A percentile compares a stretch with the other conserved stretches of the same genome.
These are phyloP conservation scores for Nasonia oneida DNA, from an alignment of 2,888 invertebrate species.

Conservation along the genomic window DNA sequence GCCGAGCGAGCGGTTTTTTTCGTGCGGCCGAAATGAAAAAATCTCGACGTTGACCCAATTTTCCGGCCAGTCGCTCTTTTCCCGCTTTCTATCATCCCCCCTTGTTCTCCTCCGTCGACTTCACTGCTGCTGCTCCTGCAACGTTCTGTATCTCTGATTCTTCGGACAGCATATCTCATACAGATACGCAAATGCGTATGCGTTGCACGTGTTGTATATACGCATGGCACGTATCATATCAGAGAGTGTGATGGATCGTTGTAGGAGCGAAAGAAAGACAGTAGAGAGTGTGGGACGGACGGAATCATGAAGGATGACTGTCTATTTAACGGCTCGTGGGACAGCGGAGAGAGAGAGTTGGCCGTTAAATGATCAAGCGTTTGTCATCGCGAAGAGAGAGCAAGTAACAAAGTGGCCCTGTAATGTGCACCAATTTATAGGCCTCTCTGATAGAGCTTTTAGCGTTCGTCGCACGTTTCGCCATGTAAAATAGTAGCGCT, in stretches of 20 bases:
- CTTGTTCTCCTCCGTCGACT: not conserved
- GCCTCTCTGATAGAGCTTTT: not conserved
- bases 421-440: conserved; percentile 22
- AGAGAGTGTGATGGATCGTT: not conserved
- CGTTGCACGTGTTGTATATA: not conserved
- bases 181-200: not conserved
- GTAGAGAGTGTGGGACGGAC: not conserved
- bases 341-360: not conserved
- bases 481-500: not conserved
- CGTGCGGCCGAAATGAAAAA: conserved; percentile 30
- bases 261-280: not conserved
- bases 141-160: not conserved
- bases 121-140: not conserved
- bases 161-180: not conserved
- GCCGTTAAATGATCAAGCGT: conserved; percentile 26
- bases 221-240: not conserved
- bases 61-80: not conserved
- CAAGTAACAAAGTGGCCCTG: conserved; percentile 23
- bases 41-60: conserved; percentile 41
- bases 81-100: not conserved
- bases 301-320: conserved; percentile 30
- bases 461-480: not conserved
- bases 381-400: not conserved
- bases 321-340: conserved; percentile 30
- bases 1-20: not conserved